Base-by-base conservation (phyloP, 2,888 invertebrate genomes). In the Pemphredon lugubris region DNA sequence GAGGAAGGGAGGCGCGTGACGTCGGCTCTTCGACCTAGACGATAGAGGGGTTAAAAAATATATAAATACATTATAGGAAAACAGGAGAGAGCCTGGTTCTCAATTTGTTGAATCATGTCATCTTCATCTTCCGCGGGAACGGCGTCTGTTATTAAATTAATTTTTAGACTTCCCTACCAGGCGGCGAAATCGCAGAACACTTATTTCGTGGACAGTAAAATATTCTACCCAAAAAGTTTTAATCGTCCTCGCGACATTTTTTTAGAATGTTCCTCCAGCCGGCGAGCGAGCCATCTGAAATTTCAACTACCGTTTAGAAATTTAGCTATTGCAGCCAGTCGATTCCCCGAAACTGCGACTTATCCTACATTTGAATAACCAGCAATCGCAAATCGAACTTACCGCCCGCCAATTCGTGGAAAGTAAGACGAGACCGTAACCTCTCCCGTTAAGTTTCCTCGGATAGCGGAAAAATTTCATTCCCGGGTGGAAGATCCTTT, bases 391-490 rank as follows among this genome's bases (percentile, higher is more conserved):
- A 26, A 7, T 26, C 26, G 26, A 5, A 26, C 26, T 7, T 3
- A 7, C 7, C 26, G 26, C 26, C 26, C 4, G 26, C 7, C 26
- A 7, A 26, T 7, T 7, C 4, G 26, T 26, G 26, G 26, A 26
- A 26, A 26, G 26, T 48, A 16, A 44, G 51, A 26, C 6, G 54
- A 82, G n/a, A 83, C 77, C 78, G 65, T 76, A 81, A 84, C 77
- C 71, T 71, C 39, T 70, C 72, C 76, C 70, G 77, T 84, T 83
- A 81, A 81, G 79, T 74, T 78, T 73, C 63, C 71, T 61, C 65
- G 70, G 72, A 78, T 80, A 77, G 82, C 63, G 77, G 77, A 75
- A 75, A 83, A 84, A 86, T 83, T 83, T 82, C 77, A 83, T 81
- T 81, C 77, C 71, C 70, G 47, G 67, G 57, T 67, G 74, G 68